phyloP scores from a whole-genome alignment of 2,888 invertebrate genomes.

The Phalangium opilio region DNA sequence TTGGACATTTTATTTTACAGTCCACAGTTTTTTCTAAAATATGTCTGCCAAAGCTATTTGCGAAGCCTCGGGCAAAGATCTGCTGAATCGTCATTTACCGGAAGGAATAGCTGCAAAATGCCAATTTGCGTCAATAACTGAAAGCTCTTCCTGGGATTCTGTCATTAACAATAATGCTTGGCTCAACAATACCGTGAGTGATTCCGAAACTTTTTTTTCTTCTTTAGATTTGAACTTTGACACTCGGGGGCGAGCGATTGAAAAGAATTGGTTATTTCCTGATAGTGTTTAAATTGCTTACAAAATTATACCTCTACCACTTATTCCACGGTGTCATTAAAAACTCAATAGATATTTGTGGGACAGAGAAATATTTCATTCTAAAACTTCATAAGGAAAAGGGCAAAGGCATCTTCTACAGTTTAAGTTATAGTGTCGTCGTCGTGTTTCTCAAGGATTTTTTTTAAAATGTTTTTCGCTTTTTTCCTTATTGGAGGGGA shows the following conservation, averaged over 20 bases:
- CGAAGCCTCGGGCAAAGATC: slow-evolving; percentile 83
- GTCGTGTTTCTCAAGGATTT: too few species aligned
- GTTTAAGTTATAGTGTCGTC: too few species aligned
- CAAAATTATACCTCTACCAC: too few species aligned
- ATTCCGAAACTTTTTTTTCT: background rate
- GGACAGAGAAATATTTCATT: too few species aligned
- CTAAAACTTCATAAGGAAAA: too few species aligned
- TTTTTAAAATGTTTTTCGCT: too few species aligned
- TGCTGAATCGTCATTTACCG: slow-evolving; percentile 65
- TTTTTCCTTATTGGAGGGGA: too few species aligned
- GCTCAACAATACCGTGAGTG: slow-evolving; percentile 42
- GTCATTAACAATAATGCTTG: slow-evolving; percentile 64
- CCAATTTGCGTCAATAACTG: slow-evolving; percentile 63
- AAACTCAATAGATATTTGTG: too few species aligned
- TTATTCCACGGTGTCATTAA: too few species aligned
- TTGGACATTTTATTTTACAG: background rate
- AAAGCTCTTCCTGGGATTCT: slow-evolving; percentile 59
- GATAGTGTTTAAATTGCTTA: too few species aligned
- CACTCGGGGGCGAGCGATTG: background rate
- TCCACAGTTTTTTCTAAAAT: slow-evolving; percentile 6
- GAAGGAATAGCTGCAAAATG: slow-evolving; percentile 52
- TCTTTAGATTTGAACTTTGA: background rate
- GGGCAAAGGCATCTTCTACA: too few species aligned
- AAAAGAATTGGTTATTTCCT: background rate
- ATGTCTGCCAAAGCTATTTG: slow-evolving; percentile 97